These are phyloP conservation scores for Dromiciops gliroides DNA, from an alignment of 2,113 vertebrate genomes.

Conservation along the genomic window DNA sequence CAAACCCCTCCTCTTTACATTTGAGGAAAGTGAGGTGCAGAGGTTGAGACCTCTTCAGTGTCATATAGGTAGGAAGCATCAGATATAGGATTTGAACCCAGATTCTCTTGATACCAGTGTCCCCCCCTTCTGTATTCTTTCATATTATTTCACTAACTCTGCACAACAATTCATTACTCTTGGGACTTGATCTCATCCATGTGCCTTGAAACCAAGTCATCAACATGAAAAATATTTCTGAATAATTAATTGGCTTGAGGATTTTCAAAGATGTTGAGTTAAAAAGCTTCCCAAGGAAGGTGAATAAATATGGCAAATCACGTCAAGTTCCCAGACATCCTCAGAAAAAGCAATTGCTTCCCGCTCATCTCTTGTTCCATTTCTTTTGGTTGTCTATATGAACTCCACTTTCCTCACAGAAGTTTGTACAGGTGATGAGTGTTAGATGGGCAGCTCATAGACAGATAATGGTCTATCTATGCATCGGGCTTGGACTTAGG, in stretches of 20 bases:
- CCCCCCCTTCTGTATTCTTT: neutral
- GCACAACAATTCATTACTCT: neutral
- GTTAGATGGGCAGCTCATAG: neutral
- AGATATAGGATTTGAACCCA: neutral
- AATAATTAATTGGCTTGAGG: neutral
- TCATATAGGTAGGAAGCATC: neutral
- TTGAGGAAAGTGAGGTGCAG: neutral
- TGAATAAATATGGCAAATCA: neutral
- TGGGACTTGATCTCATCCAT: neutral
- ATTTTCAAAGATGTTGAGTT: neutral
- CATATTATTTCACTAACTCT: neutral
- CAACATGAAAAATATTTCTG: neutral
- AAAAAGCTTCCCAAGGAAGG: neutral
- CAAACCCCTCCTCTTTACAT: neutral
- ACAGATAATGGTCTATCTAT: neutral
- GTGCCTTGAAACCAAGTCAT: neutral
- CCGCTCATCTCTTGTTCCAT: neutral
- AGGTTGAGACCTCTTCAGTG: neutral
- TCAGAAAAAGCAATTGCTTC: neutral
- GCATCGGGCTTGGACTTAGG: neutral
- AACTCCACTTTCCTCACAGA: neutral
- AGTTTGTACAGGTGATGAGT: neutral
- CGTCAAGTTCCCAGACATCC: neutral
- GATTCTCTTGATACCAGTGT: neutral
- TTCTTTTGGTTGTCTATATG: neutral